These are phyloP conservation scores for Drosophila tropicalis DNA, from an alignment of 1,140 invertebrate species.

Conservation along the genomic window DNA sequence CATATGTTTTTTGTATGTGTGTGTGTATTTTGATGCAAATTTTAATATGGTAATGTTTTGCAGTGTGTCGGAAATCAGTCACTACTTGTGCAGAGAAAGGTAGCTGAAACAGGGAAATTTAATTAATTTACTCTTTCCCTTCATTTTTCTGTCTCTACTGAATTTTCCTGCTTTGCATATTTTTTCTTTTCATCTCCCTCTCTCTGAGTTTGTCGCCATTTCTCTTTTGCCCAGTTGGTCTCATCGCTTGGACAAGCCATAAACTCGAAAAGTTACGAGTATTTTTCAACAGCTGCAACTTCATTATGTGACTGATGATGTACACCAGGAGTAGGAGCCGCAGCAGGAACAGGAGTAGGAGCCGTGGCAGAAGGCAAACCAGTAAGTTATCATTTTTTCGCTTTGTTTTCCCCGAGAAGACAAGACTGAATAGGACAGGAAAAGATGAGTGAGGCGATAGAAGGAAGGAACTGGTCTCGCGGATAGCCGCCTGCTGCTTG, in stretches of 20 bases:
- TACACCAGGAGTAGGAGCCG: constrained; percentile 40
- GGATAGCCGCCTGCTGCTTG: constrained; percentile 46
- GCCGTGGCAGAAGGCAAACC: constrained; percentile 2
- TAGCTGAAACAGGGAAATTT: constrained; percentile 59
- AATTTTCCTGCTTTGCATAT: constrained; percentile 16
- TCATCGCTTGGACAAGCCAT: constrained; percentile 65
- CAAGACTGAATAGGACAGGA: constrained; percentile 20
- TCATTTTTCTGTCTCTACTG: constrained; percentile 3
- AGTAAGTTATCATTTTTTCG: constrained; percentile 63
- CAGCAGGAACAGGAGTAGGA: not conserved
- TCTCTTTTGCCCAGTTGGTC: constrained; percentile 16
- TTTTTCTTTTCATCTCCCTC: not conserved
- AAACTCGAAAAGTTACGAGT: constrained; percentile 65
- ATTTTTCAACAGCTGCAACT: constrained; percentile 74
- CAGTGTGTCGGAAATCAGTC: not conserved
- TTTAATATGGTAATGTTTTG: not conserved
- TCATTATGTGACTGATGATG: constrained; percentile 80
- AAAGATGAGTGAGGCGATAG: constrained; percentile 24
- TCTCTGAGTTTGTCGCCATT: not conserved
- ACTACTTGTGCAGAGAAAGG: constrained; percentile 40
- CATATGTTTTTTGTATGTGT: too few relatives aligned
- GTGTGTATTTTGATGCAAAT: too few relatives aligned
- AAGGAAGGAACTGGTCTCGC: constrained; percentile 33
- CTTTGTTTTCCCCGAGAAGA: constrained; percentile 28
- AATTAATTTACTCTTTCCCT: constrained; percentile 63